Conservation (phyloP, 2,797 vertebrate species). For the Gallinago stenura region DNA sequence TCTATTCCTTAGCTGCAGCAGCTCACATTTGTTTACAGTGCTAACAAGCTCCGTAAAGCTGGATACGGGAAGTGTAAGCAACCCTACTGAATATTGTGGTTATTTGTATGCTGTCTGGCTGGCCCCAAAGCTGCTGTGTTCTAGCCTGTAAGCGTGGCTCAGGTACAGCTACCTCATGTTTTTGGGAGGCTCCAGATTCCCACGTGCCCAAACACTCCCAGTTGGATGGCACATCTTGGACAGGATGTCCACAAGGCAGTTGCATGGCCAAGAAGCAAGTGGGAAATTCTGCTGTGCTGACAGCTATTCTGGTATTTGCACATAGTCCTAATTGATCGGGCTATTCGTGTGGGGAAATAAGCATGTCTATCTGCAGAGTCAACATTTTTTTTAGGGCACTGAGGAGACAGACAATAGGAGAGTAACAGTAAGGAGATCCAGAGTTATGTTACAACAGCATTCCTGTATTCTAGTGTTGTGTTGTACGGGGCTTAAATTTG, state of each 20-base stretch:
- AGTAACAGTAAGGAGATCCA: neutral
- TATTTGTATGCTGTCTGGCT: neutral
- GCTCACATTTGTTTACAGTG: neutral
- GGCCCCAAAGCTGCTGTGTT: neutral
- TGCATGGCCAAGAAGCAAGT: neutral
- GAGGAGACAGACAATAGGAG: neutral
- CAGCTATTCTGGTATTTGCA: neutral
- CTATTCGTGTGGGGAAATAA: slow-evolving; percentile 14
- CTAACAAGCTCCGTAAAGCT: neutral
- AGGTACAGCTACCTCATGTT: neutral
- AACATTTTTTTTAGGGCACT: neutral
- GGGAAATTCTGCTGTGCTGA: neutral
- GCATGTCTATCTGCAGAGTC: neutral
- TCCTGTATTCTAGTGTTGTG: neutral
- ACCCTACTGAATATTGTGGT: rapidly evolving
- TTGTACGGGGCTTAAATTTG: neutral
- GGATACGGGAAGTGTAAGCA: rapidly evolving
- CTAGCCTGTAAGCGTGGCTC: neutral
- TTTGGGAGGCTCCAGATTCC: neutral
- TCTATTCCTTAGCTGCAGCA: neutral
- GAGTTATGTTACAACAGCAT: neutral
- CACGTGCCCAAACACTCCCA: neutral
- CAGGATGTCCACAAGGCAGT: neutral
- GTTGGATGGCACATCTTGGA: neutral
- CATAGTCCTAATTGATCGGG: neutral